Evolutionary conservation across 2,797 vertebrate genomes (phyloP), one percentile per base, ranked within the genome.

Genomic region (Semotilus atromaculatus): DNA sequence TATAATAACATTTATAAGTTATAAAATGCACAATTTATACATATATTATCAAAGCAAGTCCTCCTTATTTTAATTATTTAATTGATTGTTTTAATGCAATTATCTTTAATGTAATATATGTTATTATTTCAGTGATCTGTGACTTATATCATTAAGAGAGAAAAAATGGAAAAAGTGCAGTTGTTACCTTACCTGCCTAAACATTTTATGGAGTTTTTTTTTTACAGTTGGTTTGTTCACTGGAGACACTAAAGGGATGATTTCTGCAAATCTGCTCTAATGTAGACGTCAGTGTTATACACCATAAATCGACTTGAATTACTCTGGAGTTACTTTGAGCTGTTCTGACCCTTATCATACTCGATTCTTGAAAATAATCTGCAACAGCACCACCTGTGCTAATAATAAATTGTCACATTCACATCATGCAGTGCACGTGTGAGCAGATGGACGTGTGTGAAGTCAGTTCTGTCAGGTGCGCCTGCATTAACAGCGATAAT

Each of bases 401-500:
- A 71, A 45, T 18, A 23, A 18, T 26, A 45, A 36, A 29, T 14
- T 13, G 67, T 16, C 10, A 14, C 23, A 43, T 26, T 40, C 26
- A 5, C 19, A 10, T 31, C 14, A 8, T 18, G 60, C 62, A 8
- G 62, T 64, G 13, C 5, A 26, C 66, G 6, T 66, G 26, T 31
- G 60, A 48, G 60, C 60, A 66, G 60, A 79, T 79, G 76, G 58
- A 79, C 21, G 26, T 29, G 38, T 10, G 38, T 43, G 11, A 26
- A 34, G 58, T 48, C 31, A 45, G 48, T 14, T 64, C 58, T 78
- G 76, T 64, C 76, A 79, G 76, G 60, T 79, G 40, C 21, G 0
- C n/a, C 40, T 48, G 40, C 38, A 66, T 79, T 66, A 79, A 79
- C 60, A 23, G 10, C 26, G 45, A n/a, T 64, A 79, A 79, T 79